Evolutionary conservation across 1,140 invertebrate genomes (phyloP), one percentile per base, ranked within the genome.

Genomic region (Andrena cerasifolii): DNA sequence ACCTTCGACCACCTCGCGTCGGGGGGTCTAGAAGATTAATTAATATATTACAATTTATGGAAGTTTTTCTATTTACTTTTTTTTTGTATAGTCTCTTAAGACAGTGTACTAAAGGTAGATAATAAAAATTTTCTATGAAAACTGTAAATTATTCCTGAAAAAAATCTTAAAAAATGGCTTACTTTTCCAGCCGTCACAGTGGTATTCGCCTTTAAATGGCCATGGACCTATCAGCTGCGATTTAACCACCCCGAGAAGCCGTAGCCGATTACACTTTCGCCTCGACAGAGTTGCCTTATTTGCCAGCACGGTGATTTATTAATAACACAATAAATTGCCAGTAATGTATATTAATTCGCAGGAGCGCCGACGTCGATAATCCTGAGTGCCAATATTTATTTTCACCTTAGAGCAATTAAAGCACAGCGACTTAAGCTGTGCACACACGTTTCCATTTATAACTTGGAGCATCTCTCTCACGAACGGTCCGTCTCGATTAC

Each of bases 311-410:
- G 47, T 49, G n/a, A 71, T 59, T 28, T 10, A 71, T 71, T 47
- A 58, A 58, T 47, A 71, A 71, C 18, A 43, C 54, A 71, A 47
- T 49, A 59, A 71, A 71, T n/a, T 31, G 6, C 4, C 3, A n/a
- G 3, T 33, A 59, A 36, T 59, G 54, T 59, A 49, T 71, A 71
- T 58, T 58, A 71, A 71, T 71, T 47, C 28, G 43, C 18, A 21
- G 12, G 10, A 18, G 36, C n/a, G 12, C 33, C 51, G 18, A n/a
- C 18, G 28, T 14, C 65, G 45, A 26, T 68, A n/a, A 56, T 56
- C 40, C n/a, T 26, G 18, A 40, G 7, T 18, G 33, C 47, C 67
- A 70, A 70, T 70, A 70, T 70, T 70, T 33, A 70, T 58, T 70
- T 33, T 58, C 18, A 26, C 26, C n/a, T 45, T 26, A 58, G 40